A percentile compares a stretch with the other conserved stretches of the same genome.
Conservation (phyloP, 37 sponge, comb jelly and placozoan species). For the Oopsacas minuta region DNA sequence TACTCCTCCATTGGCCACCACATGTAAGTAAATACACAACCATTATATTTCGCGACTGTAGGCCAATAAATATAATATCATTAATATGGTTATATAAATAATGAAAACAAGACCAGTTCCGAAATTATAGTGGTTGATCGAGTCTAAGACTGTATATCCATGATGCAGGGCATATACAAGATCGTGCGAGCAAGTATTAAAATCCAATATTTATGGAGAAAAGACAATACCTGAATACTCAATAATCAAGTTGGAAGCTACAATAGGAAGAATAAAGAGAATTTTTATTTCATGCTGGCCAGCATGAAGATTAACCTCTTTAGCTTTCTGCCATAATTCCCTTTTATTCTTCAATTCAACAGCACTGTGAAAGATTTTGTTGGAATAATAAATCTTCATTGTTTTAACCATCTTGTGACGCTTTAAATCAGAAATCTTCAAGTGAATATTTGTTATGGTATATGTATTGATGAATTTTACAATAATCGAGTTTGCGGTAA, state of each 20-base stretch:
- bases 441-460: constrained; percentile 43
- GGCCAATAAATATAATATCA: too few relatives aligned
- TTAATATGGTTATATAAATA: too few relatives aligned
- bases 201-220: background rate
- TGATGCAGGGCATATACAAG: too few relatives aligned
- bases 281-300: constrained; percentile 82
- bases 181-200: too few relatives aligned
- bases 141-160: too few relatives aligned
- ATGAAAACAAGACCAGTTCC: too few relatives aligned
- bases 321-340: constrained; percentile 57
- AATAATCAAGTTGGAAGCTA: constrained; percentile 67
- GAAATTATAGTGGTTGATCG: too few relatives aligned
- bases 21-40: too few relatives aligned
- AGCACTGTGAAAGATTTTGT: constrained; percentile 60
- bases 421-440: constrained; percentile 62
- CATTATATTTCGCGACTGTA: too few relatives aligned
- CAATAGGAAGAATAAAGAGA: constrained; percentile 63
- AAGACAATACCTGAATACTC: constrained; percentile 32
- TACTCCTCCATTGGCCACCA: too few relatives aligned
- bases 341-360: constrained; percentile 86
- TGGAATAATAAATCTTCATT: constrained; percentile 74
- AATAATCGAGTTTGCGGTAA: constrained; percentile 65
- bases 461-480: constrained; percentile 56
- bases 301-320: constrained; percentile 34
- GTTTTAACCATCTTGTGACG: constrained; percentile 80